Base-by-base conservation (phyloP, 2,888 invertebrate genomes). In the Andricus quercusramuli region DNA sequence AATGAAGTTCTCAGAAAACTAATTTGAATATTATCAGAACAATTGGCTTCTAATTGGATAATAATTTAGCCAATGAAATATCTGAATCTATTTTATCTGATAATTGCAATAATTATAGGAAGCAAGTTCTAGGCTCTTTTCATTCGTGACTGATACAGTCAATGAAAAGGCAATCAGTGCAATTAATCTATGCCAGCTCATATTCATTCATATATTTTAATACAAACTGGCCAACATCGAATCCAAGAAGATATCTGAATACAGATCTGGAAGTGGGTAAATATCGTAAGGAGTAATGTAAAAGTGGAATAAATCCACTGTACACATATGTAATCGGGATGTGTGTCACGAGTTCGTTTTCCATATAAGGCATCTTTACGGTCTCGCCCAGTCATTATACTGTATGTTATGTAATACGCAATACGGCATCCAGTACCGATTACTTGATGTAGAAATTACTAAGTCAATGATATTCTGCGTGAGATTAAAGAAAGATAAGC, bases 301-400 rank as follows among this genome's bases (percentile, higher is more conserved):
- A 77, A 77, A 78, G 66, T 29, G 51, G 37, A 80, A 70, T 65
- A 74, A 78, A 37, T 66, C 64, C 76, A 59, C 74, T 67, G 77
- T 65, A 79, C 83, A 76, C 79, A 78, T 68, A 80, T 82, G 86
- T 87, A 88, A 86, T 89, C 87, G 86, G 88, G 89, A 90, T 90
- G 88, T 90, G 88, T 90, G 90, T 90, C 90, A 90, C 88, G 90
- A 90, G 88, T 88, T 85, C 84, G 87, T 90, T 90, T 90, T 85
- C 89, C 89, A 90, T 90, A 88, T 89, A 89, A 85, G 89, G 89
- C 83, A 79, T 81, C 85, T 83, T 82, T 85, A 74, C 77, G 83
- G 87, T 88, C 88, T 86, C 86, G 85, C 85, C 85, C 83, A 86
- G 89, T 87, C 88, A 89, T 89, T 89, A 88, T 88, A 87, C 85